A percentile compares a stretch with the other conserved stretches of the same genome.
phyloP scores from a whole-genome alignment of 2,113 vertebrate genomes.

The Oryzias curvinotus region DNA sequence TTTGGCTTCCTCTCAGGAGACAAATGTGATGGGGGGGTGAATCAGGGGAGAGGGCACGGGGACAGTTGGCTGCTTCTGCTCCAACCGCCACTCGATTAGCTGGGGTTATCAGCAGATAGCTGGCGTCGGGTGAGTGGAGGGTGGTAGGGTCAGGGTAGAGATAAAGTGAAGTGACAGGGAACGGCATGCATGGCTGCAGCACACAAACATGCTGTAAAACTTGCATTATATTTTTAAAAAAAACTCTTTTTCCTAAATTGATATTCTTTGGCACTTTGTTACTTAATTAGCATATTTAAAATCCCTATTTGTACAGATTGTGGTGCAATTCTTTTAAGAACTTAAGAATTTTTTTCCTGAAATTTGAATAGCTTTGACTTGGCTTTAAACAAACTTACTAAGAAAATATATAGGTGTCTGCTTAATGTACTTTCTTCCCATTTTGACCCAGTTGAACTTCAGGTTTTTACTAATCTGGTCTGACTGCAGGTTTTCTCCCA shows the following conservation, averaged over 20 bases:
- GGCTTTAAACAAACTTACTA: background rate
- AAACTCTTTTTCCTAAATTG: no score
- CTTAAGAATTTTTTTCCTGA: no score
- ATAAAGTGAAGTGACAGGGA: conserved; percentile 40
- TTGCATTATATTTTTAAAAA: conserved; percentile 24
- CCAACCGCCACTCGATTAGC: conserved; percentile 68
- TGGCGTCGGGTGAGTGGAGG: conserved; percentile 2
- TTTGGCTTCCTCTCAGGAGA: conserved; percentile 38
- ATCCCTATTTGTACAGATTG: no score
- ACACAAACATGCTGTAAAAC: conserved; percentile 5
- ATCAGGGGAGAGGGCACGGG: conserved; percentile 3
- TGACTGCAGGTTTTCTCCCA: conserved; percentile 11
- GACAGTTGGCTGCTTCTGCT: conserved; percentile 43
- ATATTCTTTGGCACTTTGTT: no score
- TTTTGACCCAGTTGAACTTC: conserved; percentile 67
- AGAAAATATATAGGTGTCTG: background rate
- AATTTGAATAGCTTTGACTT: background rate
- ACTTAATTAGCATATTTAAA: no score
- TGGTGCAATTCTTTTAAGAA: no score
- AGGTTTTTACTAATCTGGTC: background rate
- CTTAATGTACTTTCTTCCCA: background rate
- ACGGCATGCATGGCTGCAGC: conserved; percentile 6
- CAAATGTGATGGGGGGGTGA: conserved; percentile 42
- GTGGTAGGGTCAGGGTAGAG: conserved; percentile 17
- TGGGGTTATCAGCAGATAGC: conserved; percentile 69